Base-by-base conservation (phyloP, 2,888 invertebrate species). In the Oscheius myriophilus region DNA sequence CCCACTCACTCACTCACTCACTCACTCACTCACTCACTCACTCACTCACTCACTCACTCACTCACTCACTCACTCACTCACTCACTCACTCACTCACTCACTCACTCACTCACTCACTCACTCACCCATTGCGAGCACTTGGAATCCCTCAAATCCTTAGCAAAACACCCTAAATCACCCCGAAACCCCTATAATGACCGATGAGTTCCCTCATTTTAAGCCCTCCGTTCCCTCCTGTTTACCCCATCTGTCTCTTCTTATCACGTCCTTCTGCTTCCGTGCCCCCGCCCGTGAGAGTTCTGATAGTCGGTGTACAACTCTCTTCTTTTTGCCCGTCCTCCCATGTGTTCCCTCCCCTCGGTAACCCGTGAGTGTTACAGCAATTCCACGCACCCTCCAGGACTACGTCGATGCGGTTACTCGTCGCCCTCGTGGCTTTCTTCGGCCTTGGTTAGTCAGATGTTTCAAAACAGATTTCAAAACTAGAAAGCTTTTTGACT, bases 401-500 rank as follows among this genome's bases (percentile, higher is more conserved):
- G 14, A 23, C 11, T 46, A n/a, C 49, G 49, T 14, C 2, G 18
- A 61, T 61, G 61, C 61, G 46, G 14, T 26, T 45, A 21, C 18
- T 61, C n/a, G 33, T 61, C 21, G 49, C 46, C 61, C 49, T 61
- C 25, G 61, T 26, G 46, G 61, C 61, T 39, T 16, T 61, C 18
- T 18, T 61, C n/a, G 61, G 61, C 23, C 25, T 49, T 33, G 61
- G 61, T 61, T 33, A 6, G 61, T 18, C 21, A 11, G 16, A 21
- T 6, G 39, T 39, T 25, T 53, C 18, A 9, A 33, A 33, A n/a
- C n/a, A n/a, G n/a, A 33, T 33, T 33, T 33, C n/a, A n/a, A n/a
- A n/a, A n/a, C n/a, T 33, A 33, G 4, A 33, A 33, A 33, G 33
- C 33, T 33, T 9, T 6, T 9, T 9, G 33, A 33, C 4, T 33